Conservation (phyloP, 37 sponge, comb jelly and placozoan genomes). For the Halisarca cf. caerulea region DNA sequence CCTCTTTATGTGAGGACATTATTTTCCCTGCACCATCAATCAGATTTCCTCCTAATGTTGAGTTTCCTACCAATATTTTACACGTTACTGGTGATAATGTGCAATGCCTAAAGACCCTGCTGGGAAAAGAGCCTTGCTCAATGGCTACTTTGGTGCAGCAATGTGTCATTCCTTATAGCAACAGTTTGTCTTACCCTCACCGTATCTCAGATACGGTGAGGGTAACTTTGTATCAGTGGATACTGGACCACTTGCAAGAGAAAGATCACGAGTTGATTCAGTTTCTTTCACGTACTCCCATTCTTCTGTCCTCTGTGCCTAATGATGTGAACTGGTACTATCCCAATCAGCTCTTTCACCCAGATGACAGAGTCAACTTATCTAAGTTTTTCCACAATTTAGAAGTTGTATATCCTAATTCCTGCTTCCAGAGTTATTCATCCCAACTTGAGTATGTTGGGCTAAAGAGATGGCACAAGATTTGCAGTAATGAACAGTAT, state of each 20-base stretch:
- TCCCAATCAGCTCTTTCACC: conserved; percentile 41
- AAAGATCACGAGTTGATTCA: not conserved
- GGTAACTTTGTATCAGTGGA: conserved; percentile 9
- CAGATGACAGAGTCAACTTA: not conserved
- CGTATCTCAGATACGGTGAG: too few relatives aligned
- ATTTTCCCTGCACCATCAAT: too few relatives aligned
- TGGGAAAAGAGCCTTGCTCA: too few relatives aligned
- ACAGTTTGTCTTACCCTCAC: too few relatives aligned
- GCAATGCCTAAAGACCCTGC: too few relatives aligned
- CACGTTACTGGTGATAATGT: too few relatives aligned
- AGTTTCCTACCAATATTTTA: too few relatives aligned
- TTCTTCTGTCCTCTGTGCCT: not conserved
- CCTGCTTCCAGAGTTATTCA: not conserved
- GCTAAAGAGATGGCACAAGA: conserved; percentile 36
- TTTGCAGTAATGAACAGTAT: not conserved
- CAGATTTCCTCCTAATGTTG: too few relatives aligned
- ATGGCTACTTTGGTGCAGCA: not conserved
- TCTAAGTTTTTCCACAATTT: conserved; percentile 11
- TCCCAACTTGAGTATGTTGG: conserved; percentile 30
- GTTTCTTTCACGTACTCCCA: not conserved
- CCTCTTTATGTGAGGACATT: too few relatives aligned
- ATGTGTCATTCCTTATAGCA: too few relatives aligned
- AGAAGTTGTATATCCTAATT: conserved; percentile 36
- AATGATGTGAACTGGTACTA: not conserved
- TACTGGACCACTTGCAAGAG: not conserved